These are phyloP conservation scores for Mormyrus lacerda DNA, from an alignment of 2,113 vertebrate genomes.

Conservation along the genomic window DNA sequence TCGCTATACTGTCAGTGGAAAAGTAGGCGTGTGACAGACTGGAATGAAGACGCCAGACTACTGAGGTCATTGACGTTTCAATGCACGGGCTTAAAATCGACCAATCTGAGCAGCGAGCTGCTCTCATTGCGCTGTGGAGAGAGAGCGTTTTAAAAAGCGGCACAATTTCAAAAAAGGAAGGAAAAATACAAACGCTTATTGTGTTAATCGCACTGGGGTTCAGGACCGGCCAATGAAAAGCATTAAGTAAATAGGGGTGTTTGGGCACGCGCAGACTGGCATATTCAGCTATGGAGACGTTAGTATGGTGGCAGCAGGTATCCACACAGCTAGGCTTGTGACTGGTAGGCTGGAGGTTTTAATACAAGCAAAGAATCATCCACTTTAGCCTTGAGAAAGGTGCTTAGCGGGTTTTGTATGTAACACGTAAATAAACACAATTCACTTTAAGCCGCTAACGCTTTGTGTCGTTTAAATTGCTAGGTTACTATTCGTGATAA, in stretches of 20 bases:
- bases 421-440: not conserved
- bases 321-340: not conserved
- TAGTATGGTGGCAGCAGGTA: not conserved
- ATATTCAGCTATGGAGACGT: not conserved
- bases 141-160: constrained; percentile 4
- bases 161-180: constrained; percentile 38
- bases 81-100: constrained; percentile 8
- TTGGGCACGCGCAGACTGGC: not conserved
- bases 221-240: not conserved
- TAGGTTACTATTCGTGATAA: not conserved
- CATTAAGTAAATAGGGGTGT: not conserved
- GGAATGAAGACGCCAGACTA: constrained; percentile 31
- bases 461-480: not conserved
- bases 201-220: not conserved
- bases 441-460: not conserved
- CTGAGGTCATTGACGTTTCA: constrained; percentile 34
- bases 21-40: constrained; percentile 35
- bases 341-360: not conserved
- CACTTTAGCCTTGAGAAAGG: not conserved
- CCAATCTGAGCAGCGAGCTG: not conserved
- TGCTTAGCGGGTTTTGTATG: not conserved
- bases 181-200: not conserved
- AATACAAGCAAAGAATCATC: not conserved
- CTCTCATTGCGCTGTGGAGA: not conserved
- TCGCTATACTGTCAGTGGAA: constrained; percentile 21